These are phyloP conservation scores for Melieria picta DNA, from an alignment of 2,888 invertebrate genomes.

Conservation along the genomic window DNA sequence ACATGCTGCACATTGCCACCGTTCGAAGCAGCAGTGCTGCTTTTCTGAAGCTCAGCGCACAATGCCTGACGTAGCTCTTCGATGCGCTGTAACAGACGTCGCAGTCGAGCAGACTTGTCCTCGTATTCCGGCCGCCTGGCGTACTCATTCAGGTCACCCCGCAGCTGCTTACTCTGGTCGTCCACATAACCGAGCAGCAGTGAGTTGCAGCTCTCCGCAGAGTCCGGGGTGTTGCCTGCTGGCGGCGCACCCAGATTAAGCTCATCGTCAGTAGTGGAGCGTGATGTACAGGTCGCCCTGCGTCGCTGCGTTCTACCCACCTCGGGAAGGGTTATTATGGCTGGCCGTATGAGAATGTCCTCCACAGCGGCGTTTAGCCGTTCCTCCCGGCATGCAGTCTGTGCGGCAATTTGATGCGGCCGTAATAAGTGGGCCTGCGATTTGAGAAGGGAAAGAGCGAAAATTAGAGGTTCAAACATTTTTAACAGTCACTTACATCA, in stretches of 20 bases:
- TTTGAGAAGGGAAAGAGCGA: not conserved
- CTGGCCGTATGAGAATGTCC: conserved; percentile 60
- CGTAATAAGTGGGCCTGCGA: not conserved
- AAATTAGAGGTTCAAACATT: not conserved
- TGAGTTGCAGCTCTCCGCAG: conserved; percentile 60
- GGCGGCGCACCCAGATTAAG: conserved; percentile 51
- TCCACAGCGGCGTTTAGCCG: conserved; percentile 69
- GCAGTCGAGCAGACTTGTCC: conserved; percentile 51
- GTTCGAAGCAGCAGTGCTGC: conserved; percentile 13
- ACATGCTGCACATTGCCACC: conserved; percentile 48
- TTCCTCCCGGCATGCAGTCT: conserved; percentile 66
- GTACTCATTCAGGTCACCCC: conserved; percentile 54
- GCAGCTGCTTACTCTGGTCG: conserved; percentile 58
- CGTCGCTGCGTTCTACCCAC: conserved; percentile 31
- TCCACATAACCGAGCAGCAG: conserved; percentile 61
- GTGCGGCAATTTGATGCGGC: conserved; percentile 55
- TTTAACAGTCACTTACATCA: conserved; percentile 49
- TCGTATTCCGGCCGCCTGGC: conserved; percentile 41
- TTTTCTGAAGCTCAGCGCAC: conserved; percentile 50
- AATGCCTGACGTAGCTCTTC: conserved; percentile 56
- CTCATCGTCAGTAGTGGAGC: conserved; percentile 10
- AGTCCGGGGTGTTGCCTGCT: conserved; percentile 39
- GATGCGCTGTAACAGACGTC: conserved; percentile 54
- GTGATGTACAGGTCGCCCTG: not conserved
- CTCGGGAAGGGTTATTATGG: conserved; percentile 62